These are phyloP conservation scores for Osmerus mordax DNA, from an alignment of 2,113 vertebrate species.

Conservation along the genomic window DNA sequence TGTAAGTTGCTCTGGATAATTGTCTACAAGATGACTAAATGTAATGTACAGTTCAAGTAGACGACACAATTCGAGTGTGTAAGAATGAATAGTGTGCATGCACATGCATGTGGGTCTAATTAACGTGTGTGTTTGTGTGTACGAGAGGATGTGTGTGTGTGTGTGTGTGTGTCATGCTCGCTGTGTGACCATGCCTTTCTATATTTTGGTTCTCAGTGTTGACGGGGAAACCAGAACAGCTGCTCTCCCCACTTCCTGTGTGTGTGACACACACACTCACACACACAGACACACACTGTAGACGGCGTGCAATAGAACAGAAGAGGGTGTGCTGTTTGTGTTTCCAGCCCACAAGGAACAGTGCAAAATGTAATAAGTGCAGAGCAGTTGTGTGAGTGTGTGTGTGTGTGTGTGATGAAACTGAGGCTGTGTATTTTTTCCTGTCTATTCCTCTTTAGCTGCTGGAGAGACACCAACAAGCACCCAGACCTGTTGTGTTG, in stretches of 20 bases:
- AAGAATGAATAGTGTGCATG: not conserved
- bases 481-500: not conserved
- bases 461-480: not conserved
- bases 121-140: constrained; percentile 8
- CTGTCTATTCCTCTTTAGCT: not conserved
- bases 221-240: constrained; percentile 57
- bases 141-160: constrained; percentile 1
- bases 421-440: constrained; percentile 13
- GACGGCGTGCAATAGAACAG: constrained; percentile 46
- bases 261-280: constrained; percentile 13
- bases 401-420: constrained; percentile 12
- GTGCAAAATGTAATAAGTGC: constrained; percentile 45
- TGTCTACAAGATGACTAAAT: no score
- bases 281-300: constrained; percentile 25
- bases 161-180: constrained; percentile 25
- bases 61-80: not conserved
- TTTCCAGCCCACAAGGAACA: constrained; percentile 9
- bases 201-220: constrained; percentile 49
- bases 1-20: no score
- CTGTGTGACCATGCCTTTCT: constrained; percentile 16
- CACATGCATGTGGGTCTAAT: not conserved
- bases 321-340: constrained; percentile 52
- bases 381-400: constrained; percentile 33
- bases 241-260: constrained; percentile 43
- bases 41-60: not conserved